Base-by-base conservation (phyloP, 2,113 vertebrate genomes). In the Noturus placidus region DNA sequence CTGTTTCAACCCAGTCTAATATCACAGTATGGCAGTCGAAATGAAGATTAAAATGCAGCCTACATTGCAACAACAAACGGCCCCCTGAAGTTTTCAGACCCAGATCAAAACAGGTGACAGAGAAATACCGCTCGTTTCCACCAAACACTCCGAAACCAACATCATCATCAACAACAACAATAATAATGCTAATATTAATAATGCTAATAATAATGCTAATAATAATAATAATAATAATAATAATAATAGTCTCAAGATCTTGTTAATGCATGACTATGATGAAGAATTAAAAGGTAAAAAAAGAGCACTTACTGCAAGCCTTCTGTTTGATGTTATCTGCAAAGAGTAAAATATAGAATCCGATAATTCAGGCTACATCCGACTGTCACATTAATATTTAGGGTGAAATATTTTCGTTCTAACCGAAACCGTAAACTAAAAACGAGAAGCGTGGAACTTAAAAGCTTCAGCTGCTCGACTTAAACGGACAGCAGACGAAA, bases 401-500 rank as follows among this genome's bases (percentile, higher is more conserved):
- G 30, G 42, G 33, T 25, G 30, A 67, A 54, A 9, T 54, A 5
- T 54, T 79, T 79, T 38, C 7, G n/a, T 57, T 56, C 30, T 27
- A 52, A 79, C 14, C 42, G 54, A 88, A 84, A 27, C 10, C 13
- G 57, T 57, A n/a, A 30, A n/a, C 57, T 67, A 63, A 38, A 30
- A 56, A 77, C 17, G 59, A 70, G n/a, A 56, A 57, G 25, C 50
- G 46, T 54, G n/a, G 46, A 78, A 65, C 91, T 91, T 91, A 91
- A 25, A 87, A 90, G 46, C 88, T 86, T 42, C 89, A 91, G 89
- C 87, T 88, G 59, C 52, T 30, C 46, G 30, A 67, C 84, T 86
- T 82, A 89, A 91, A 69, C 69, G 86, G 87, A 91, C 77, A 82
- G 88, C 79, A 63, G 67, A 77, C 69, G 79, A 82, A 86, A 89